Evolutionary conservation across 2,797 vertebrate species (phyloP).

Genomic region (Lophotriccus pileatus): DNA sequence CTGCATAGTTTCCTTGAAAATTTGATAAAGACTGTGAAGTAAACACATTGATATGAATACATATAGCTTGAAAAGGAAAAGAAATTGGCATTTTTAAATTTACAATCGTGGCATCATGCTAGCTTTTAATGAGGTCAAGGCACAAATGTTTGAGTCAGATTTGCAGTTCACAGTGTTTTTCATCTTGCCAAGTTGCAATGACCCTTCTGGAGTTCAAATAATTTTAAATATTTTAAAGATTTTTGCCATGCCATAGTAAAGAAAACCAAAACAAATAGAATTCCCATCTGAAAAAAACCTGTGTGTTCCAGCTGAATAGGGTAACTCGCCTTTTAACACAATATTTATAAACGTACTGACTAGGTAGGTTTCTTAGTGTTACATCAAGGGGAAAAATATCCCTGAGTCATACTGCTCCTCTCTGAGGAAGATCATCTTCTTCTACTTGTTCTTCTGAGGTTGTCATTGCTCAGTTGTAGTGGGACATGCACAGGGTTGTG

Average conservation of each 20-base stretch:
- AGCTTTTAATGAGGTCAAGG: neutral
- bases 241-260: neutral
- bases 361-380: neutral
- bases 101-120: neutral
- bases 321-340: neutral
- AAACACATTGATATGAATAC: neutral
- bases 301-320: neutral
- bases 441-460: neutral
- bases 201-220: neutral
- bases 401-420: neutral
- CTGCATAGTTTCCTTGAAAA: neutral
- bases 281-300: neutral
- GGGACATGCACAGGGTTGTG: rapidly evolving
- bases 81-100: neutral
- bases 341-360: neutral
- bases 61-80: neutral
- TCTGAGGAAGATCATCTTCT: neutral
- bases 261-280: neutral
- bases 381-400: neutral
- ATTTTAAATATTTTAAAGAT: neutral
- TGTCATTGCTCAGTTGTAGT: neutral
- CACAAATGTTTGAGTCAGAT: neutral
- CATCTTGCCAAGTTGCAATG: neutral
- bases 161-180: neutral
- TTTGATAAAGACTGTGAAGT: neutral